Evolutionary conservation across 2,113 vertebrate species (phyloP), one percentile per base, ranked within the genome.

Genomic region (Melanerpes aurifrons): DNA sequence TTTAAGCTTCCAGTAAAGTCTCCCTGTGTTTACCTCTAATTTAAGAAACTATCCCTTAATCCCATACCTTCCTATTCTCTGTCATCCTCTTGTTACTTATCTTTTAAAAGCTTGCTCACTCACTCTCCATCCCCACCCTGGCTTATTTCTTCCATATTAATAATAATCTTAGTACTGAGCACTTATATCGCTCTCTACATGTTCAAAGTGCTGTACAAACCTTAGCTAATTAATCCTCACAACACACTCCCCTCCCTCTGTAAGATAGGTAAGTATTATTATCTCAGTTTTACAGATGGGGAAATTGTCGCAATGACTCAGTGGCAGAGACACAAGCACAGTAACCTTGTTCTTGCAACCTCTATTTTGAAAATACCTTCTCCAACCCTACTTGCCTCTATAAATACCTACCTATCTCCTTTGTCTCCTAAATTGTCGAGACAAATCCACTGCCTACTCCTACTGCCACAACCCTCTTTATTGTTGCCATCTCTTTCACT

Each of bases 201-300:
- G 93, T 96, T 95, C 96, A 93, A 95, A 96, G 94, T 96, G 95
- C 95, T 96, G 94, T 96, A 96, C 96, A 96, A 96, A 95, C 93
- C 95, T 95, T 86, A 66, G 93, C 93, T 96, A 96, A 95, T 96
- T 96, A 96, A 96, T 95, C 95, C 95, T 95, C 95, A 94, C 93
- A 96, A 96, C 93, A 95, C 90, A 96, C 96, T 96, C 83, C 92
- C 92, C 90, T 96, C 95, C 92, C 92, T 95, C 95, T 75, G 93
- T 88, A 94, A 88, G 94, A 94, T 95, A 96, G 94, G 94, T 96
- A 93, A 94, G 96, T 95, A 96, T 96, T 96, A 95, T 96, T 96
- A 96, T 96, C 96, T 96, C 95, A 94, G 58, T 95, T 96, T 95
- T 96, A 90, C 95, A 96, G 95, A 96, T 96, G 93, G 80, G 93